Evolutionary conservation across 2,888 invertebrate genomes (phyloP).

Genomic region (Thera obeliscata): DNA sequence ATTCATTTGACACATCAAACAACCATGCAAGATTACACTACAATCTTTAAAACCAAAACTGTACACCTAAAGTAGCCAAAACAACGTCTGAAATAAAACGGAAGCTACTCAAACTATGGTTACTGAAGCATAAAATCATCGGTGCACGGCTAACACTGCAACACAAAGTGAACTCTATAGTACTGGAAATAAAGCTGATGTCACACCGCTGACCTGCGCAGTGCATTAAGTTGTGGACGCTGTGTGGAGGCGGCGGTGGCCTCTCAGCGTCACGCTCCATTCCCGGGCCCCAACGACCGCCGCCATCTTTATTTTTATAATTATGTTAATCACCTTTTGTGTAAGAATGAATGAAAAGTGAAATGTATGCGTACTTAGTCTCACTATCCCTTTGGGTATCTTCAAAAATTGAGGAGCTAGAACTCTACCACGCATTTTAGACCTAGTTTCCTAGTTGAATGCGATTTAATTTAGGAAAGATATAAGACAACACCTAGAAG

Average conservation of each 20-base stretch:
- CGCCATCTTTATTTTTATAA: slow-evolving; percentile 73
- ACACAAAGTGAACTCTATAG: slow-evolving; percentile 39
- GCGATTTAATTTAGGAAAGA: no score
- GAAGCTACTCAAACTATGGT: slow-evolving; percentile 13
- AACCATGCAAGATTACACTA: slow-evolving; percentile 42
- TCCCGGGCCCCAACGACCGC: slow-evolving; percentile 58
- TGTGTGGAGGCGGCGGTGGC: slow-evolving; percentile 88
- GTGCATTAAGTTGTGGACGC: slow-evolving; percentile 89
- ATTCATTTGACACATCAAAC: slow-evolving; percentile 34
- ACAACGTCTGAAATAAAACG: slow-evolving; percentile 15
- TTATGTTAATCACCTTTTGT: slow-evolving; percentile 10
- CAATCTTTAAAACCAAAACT: slow-evolving; percentile 20
- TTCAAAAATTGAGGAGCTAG: no score
- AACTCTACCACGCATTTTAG: no score
- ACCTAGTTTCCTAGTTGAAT: no score
- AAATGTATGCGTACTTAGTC: not conserved
- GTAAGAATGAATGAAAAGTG: no score
- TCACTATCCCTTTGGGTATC: no score
- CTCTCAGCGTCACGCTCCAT: slow-evolving; percentile 85
- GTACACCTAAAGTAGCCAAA: slow-evolving; percentile 17
- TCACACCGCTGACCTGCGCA: slow-evolving; percentile 87
- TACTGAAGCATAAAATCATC: slow-evolving; percentile 30
- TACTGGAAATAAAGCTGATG: slow-evolving; percentile 22
- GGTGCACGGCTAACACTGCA: slow-evolving; percentile 35
- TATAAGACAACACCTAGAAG: no score